Conservation (phyloP, 1,140 invertebrate species). For the Dendrolimus punctatus region DNA sequence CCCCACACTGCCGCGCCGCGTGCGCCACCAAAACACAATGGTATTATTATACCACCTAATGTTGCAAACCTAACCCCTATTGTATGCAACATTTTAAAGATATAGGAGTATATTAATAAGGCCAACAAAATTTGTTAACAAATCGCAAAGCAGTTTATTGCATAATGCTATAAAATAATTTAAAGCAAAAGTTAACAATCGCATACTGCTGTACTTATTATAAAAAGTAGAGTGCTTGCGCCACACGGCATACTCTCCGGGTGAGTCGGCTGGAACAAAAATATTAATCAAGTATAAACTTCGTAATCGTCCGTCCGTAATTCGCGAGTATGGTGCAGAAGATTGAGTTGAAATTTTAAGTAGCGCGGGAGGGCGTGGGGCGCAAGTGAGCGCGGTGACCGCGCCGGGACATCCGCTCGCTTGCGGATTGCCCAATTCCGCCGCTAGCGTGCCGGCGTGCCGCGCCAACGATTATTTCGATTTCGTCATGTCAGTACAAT, state of each 20-base stretch:
- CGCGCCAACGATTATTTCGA: constrained; percentile 31
- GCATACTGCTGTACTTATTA: too few relatives aligned
- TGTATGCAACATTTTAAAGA: too few relatives aligned
- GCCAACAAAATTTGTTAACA: too few relatives aligned
- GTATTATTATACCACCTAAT: too few relatives aligned
- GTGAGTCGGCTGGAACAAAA: constrained; percentile 32
- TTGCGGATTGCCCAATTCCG: constrained; percentile 59
- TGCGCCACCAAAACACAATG: too few relatives aligned
- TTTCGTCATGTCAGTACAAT: constrained; percentile 47
- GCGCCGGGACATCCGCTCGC: constrained; percentile 39
- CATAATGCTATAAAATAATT: too few relatives aligned
- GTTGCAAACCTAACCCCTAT: too few relatives aligned
- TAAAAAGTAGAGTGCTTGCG: constrained; percentile 1
- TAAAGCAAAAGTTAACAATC: too few relatives aligned
- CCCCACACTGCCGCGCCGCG: too few relatives aligned
- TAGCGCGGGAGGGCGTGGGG: constrained; percentile 15
- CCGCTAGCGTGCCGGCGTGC: constrained; percentile 26
- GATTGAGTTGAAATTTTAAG: constrained; percentile 42
- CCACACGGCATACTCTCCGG: constrained; percentile 1
- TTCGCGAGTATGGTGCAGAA: constrained; percentile 31
- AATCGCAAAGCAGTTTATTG: too few relatives aligned
- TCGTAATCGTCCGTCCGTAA: constrained; percentile 35
- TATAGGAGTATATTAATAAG: too few relatives aligned
- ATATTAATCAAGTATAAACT: constrained; percentile 34
- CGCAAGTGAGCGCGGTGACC: constrained; percentile 14